Conservation (phyloP, 2,797 vertebrate species). For the Geotrypetes seraphini region DNA sequence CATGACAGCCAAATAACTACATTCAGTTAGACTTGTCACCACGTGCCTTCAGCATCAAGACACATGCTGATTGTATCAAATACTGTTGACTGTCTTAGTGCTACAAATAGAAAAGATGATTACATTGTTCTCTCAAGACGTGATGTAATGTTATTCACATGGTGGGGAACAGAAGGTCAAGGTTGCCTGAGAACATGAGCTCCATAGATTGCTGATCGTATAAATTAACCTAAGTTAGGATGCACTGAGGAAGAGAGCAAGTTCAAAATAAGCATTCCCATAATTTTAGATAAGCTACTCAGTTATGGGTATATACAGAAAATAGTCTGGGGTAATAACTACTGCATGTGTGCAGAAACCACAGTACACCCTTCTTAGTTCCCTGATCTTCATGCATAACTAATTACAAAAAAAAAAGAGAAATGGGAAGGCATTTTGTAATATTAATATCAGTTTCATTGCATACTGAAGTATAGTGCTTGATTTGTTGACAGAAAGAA, state of each 20-base stretch:
- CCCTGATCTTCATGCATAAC: no score
- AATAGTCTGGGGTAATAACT: no score
- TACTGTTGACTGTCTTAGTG: constrained; percentile 60
- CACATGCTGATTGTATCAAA: constrained; percentile 75
- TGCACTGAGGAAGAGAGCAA: not conserved
- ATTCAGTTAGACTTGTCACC: constrained; percentile 73
- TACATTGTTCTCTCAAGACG: constrained; percentile 53
- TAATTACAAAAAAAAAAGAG: no score
- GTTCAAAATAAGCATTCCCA: not conserved
- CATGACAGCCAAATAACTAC: constrained; percentile 71
- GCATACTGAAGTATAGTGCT: no score
- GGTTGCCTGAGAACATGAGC: constrained; percentile 49
- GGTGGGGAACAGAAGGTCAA: constrained; percentile 63
- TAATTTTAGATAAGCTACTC: not conserved
- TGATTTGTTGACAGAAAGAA: no score
- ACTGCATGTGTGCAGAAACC: constrained; percentile 2
- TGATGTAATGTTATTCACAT: constrained; percentile 57
- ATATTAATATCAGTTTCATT: no score
- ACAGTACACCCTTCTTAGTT: no score
- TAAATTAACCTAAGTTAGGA: not conserved
- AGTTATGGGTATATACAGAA: no score
- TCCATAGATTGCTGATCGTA: constrained; percentile 44
- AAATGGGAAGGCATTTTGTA: no score
- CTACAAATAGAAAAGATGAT: constrained; percentile 64
- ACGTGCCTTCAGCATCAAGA: constrained; percentile 68